Conservation (phyloP, 53 echinoderm and acorn worm genomes). For the Holothuria scabra region DNA sequence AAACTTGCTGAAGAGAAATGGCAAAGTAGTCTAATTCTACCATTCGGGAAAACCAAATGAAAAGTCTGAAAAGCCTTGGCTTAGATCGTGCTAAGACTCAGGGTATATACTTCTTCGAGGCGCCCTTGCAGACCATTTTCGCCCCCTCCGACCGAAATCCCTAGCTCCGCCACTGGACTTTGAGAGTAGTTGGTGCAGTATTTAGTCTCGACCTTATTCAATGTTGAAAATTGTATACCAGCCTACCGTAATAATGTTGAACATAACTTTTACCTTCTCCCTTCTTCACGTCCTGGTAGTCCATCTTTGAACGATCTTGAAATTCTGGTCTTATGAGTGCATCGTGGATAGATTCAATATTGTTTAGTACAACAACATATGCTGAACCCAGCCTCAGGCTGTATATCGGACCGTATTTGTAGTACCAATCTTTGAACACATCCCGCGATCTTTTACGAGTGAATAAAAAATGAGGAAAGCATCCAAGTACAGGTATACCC, state of each 20-base stretch:
- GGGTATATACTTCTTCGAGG: too few species aligned
- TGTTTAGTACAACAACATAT: background rate
- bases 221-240: too few species aligned
- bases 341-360: background rate
- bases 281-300: background rate
- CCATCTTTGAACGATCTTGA: constrained; percentile 6
- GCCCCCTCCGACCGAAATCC: too few species aligned
- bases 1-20: too few species aligned
- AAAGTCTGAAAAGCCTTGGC: too few species aligned
- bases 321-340: constrained; percentile 18
- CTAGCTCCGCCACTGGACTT: too few species aligned
- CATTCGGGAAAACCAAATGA: too few species aligned
- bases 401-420: constrained; percentile 66
- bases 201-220: too few species aligned
- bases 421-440: constrained; percentile 44
- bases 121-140: too few species aligned
- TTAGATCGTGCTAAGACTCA: too few species aligned
- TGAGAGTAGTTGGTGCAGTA: too few species aligned
- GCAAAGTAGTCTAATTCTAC: too few species aligned
- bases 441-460: constrained; percentile 13
- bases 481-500: constrained; percentile 72
- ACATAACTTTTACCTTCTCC: constrained; percentile 13
- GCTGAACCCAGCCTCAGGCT: constrained; percentile 32
- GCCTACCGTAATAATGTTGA: background rate
- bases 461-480: constrained; percentile 57